These are phyloP conservation scores for Kryptolebias ocellatus DNA, from an alignment of 2,797 vertebrate genomes.

Conservation along the genomic window DNA sequence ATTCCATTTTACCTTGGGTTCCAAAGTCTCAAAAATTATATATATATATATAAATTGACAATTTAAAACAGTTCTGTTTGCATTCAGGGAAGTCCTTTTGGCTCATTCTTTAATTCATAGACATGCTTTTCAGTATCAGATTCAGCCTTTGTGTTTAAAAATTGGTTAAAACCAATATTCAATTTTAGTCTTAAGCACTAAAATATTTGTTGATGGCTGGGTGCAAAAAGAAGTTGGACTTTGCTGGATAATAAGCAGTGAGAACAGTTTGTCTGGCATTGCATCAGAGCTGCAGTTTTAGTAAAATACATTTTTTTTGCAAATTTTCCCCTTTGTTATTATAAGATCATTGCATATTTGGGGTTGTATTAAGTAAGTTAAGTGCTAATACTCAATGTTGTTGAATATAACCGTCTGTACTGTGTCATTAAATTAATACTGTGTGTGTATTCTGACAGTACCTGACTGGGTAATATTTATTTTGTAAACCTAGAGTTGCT, in stretches of 20 bases:
- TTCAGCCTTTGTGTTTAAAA: slow-evolving; percentile 12
- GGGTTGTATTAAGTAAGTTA: slow-evolving; percentile 28
- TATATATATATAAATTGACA: no score
- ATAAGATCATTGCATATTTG: slow-evolving; percentile 5
- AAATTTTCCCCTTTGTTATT: slow-evolving; percentile 24
- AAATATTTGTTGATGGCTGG: slow-evolving; percentile 37
- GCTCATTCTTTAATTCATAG: slow-evolving; percentile 12
- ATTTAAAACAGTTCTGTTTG: slow-evolving; percentile 1
- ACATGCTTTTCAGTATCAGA: slow-evolving; percentile 18
- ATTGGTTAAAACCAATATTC: slow-evolving; percentile 13
- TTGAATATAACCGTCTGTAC: no score
- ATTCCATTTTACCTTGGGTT: no score
- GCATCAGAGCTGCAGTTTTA: slow-evolving; percentile 23
- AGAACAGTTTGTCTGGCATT: slow-evolving; percentile 39
- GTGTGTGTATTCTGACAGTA: no score
- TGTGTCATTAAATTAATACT: no score
- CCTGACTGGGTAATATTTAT: no score
- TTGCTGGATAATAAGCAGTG: slow-evolving; percentile 51
- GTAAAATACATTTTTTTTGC: slow-evolving; percentile 31
- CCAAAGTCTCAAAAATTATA: no score
- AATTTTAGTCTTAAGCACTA: slow-evolving; percentile 19
- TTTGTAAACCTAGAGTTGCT: no score
- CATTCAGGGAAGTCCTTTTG: slow-evolving; percentile 14
- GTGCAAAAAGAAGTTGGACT: slow-evolving; percentile 37
- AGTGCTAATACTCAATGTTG: background rate